Conservation (phyloP, 2,888 invertebrate genomes). For the Masnerella sp. region DNA sequence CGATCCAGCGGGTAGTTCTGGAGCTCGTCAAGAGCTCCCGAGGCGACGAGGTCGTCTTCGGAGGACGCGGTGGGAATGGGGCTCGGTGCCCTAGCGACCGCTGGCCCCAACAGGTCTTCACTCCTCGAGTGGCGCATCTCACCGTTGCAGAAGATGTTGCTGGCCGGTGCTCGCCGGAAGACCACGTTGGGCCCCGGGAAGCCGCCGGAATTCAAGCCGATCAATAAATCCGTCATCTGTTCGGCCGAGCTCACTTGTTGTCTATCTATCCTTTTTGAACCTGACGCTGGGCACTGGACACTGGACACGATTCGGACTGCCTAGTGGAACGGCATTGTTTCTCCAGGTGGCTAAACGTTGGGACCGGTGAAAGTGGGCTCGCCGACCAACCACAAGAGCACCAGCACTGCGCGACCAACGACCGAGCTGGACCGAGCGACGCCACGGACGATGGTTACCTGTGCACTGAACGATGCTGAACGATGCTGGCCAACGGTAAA, state of each 20-base stretch:
- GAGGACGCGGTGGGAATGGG: conserved; percentile 67
- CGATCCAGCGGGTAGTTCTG: conserved; percentile 60
- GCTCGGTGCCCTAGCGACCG: conserved; percentile 66
- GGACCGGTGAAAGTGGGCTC: too few relatives aligned
- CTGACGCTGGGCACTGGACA: too few relatives aligned
- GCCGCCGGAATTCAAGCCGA: conserved; percentile 30
- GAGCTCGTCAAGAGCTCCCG: conserved; percentile 68
- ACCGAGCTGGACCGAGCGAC: too few relatives aligned
- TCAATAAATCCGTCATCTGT: conserved; percentile 50
- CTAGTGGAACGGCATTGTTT: too few relatives aligned
- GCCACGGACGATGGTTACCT: too few relatives aligned
- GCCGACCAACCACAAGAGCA: too few relatives aligned
- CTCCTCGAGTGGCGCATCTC: conserved; percentile 75
- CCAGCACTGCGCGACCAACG: too few relatives aligned
- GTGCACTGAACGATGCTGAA: too few relatives aligned
- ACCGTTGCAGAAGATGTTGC: conserved; percentile 66
- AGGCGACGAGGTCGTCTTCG: conserved; percentile 74
- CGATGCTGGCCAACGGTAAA: too few relatives aligned
- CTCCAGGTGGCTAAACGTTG: too few relatives aligned
- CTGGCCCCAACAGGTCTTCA: conserved; percentile 73
- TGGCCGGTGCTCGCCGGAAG: conserved; percentile 41
- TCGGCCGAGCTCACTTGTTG: neutral
- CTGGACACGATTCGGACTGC: too few relatives aligned
- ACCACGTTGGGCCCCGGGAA: conserved; percentile 45
- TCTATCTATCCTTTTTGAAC: too few relatives aligned